These are phyloP conservation scores for Physocephala rufipes DNA, from an alignment of 2,888 invertebrate species.

Conservation along the genomic window DNA sequence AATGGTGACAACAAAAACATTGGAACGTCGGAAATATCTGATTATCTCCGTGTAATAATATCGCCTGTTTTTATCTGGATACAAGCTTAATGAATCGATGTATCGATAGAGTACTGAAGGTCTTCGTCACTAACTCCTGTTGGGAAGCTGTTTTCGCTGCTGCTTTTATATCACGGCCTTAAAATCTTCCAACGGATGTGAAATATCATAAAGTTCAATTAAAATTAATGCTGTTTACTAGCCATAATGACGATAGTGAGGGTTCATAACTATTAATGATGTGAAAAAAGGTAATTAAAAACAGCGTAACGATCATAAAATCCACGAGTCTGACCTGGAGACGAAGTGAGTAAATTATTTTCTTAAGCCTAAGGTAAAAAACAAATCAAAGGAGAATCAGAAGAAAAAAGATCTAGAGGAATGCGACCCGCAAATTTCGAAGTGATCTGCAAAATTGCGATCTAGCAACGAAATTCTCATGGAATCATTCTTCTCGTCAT, in stretches of 20 bases:
- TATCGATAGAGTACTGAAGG: no score
- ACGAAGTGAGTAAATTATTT: background rate
- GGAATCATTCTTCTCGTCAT: no score
- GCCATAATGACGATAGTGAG: background rate
- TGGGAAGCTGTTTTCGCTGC: conserved; percentile 7
- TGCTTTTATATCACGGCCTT: conserved; percentile 23
- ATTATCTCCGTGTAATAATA: background rate
- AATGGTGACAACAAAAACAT: background rate
- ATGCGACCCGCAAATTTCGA: no score
- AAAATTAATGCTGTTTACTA: background rate
- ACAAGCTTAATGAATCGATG: conserved; percentile 26
- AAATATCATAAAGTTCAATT: conserved; percentile 8
- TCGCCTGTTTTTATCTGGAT: conserved; percentile 10
- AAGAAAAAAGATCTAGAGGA: no score
- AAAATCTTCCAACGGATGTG: conserved; percentile 1
- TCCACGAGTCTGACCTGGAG: background rate
- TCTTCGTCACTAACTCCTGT: background rate
- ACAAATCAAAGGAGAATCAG: background rate
- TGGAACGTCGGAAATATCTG: no score
- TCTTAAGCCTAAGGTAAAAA: background rate
- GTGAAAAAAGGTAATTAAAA: background rate
- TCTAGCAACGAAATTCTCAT: no score
- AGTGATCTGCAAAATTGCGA: no score
- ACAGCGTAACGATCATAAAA: background rate
- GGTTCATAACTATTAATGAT: background rate